Evolutionary conservation across 2,888 invertebrate species (phyloP).

Genomic region (Hydraecia micacea): DNA sequence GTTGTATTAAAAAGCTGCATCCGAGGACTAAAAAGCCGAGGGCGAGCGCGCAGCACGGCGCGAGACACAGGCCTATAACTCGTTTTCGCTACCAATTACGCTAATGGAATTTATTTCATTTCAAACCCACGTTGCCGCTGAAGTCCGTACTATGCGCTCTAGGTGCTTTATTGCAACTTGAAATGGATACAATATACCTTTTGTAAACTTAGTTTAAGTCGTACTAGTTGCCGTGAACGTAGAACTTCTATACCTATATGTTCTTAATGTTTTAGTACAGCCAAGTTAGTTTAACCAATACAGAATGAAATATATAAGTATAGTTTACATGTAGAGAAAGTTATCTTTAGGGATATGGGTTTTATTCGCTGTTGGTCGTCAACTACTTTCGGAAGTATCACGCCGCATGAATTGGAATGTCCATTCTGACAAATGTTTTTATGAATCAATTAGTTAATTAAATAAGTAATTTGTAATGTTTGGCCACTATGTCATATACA

Average conservation of each 20-base stretch:
- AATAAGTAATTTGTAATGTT: background rate
- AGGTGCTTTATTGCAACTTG: conserved; percentile 67
- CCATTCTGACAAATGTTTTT: background rate
- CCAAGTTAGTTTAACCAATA: conserved; percentile 26
- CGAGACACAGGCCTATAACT: conserved; percentile 73
- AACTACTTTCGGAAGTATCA: too few species aligned
- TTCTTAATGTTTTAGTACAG: conserved; percentile 39
- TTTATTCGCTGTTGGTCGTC: conserved; percentile 1
- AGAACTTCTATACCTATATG: conserved; percentile 37
- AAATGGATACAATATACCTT: conserved; percentile 63
- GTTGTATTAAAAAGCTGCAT: conserved; percentile 48
- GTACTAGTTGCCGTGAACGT: conserved; percentile 24
- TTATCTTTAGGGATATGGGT: background rate
- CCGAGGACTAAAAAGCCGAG: conserved; percentile 41
- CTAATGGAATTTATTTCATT: conserved; percentile 88
- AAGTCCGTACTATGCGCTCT: conserved; percentile 62
- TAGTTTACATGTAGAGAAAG: background rate
- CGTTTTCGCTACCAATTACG: conserved; percentile 83
- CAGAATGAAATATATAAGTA: background rate
- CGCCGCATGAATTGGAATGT: background rate
- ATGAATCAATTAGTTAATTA: background rate
- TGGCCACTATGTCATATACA: background rate
- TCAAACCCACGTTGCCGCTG: conserved; percentile 69
- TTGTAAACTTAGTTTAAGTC: conserved; percentile 56
- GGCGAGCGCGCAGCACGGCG: conserved; percentile 3